A percentile compares a stretch with the other conserved stretches of the same genome.
These are phyloP conservation scores for Neodiprion pinetum DNA, from an alignment of 1,140 invertebrate species.

Conservation along the genomic window DNA sequence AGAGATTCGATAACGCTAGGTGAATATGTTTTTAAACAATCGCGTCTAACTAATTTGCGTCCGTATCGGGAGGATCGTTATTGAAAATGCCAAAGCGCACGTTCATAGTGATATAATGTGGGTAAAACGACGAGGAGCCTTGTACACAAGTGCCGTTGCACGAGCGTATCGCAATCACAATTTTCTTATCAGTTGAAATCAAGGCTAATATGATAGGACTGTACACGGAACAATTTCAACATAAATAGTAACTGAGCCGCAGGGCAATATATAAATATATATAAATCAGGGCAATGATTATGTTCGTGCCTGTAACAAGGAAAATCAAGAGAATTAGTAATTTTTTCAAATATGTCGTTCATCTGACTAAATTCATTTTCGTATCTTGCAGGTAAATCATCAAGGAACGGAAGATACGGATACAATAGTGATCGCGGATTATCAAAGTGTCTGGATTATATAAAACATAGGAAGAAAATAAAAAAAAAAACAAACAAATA, in stretches of 20 bases:
- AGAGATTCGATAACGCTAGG: background rate
- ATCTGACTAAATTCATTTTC: background rate
- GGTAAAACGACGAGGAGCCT: no score
- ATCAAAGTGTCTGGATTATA: no score
- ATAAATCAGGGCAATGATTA: no score
- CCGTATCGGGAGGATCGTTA: no score
- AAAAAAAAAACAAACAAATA: background rate
- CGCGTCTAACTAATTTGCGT: background rate
- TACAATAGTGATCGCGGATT: no score
- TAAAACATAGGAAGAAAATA: no score
- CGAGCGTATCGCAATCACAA: slow-evolving; percentile 6
- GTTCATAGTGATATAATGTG: no score
- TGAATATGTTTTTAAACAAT: background rate
- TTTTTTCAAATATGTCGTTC: slow-evolving; percentile 13
- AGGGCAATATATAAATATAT: no score
- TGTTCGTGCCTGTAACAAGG: background rate
- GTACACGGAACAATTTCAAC: slow-evolving; percentile 9
- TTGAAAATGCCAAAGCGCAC: no score
- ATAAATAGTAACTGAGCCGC: background rate
- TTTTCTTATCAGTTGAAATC: slow-evolving; percentile 25
- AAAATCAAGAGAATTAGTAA: background rate
- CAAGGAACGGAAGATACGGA: no score
- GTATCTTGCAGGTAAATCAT: background rate
- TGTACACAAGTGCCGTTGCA: background rate
- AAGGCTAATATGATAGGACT: slow-evolving; percentile 12